Percentiles rank a stretch among this genome's conserved stretches.
phyloP scores from a whole-genome alignment of 2,797 vertebrate genomes.

The Selene dorsalis region DNA sequence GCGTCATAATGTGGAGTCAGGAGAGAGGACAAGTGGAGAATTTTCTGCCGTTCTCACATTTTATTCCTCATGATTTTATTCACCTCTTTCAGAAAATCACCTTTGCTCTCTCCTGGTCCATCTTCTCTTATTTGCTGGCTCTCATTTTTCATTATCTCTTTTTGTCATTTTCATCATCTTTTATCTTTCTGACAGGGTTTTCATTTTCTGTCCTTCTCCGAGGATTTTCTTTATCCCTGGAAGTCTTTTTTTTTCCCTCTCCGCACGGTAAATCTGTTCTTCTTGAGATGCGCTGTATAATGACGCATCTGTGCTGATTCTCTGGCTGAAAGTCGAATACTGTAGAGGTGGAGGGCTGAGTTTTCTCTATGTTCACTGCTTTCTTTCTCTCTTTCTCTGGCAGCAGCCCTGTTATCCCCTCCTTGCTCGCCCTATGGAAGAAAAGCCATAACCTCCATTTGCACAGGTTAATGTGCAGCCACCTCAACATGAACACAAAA shows the following conservation, averaged over 20 bases:
- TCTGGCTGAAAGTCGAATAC: conserved; percentile 27
- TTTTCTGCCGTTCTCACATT: conserved; percentile 19
- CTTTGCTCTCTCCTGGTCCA: conserved; percentile 39
- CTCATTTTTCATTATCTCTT: conserved; percentile 61
- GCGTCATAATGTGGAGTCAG: conserved; percentile 26
- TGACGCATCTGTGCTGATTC: conserved; percentile 44
- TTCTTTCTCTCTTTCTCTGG: conserved; percentile 42
- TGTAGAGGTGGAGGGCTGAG: conserved; percentile 32
- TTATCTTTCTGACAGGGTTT: conserved; percentile 62
- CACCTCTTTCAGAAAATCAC: conserved; percentile 54
- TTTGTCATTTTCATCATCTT: conserved; percentile 59
- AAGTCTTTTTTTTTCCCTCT: conserved; percentile 43
- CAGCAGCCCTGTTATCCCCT: conserved; percentile 67
- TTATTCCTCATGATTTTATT: conserved; percentile 46
- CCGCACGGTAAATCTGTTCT: conserved; percentile 52
- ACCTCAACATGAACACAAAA: conserved; percentile 77
- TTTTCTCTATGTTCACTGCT: conserved; percentile 40
- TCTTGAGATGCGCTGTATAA: conserved; percentile 50
- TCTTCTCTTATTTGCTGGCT: conserved; percentile 44
- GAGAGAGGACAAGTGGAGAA: conserved; percentile 23
- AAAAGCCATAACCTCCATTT: conserved; percentile 83
- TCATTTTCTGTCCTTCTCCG: conserved; percentile 57
- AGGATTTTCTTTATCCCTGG: conserved; percentile 62
- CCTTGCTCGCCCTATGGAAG: conserved; percentile 61
- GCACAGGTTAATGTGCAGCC: conserved; percentile 85